Evolutionary conservation across 2,113 vertebrate species (phyloP), one percentile per base, ranked within the genome.

Genomic region (Climacteris rufus): DNA sequence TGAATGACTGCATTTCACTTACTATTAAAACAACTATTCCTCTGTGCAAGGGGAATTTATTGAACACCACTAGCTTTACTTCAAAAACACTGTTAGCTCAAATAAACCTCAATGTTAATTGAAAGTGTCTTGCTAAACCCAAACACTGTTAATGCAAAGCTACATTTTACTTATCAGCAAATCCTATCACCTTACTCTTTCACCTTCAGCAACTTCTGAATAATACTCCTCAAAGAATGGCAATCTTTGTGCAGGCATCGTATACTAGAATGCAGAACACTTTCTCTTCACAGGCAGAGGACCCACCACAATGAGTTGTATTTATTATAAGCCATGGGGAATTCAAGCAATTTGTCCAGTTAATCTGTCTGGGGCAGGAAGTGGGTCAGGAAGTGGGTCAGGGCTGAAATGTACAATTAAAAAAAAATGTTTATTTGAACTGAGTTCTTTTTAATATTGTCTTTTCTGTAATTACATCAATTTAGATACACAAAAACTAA

Each of bases 31-130:
- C 37, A 80, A 80, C 33, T 53, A 35, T 82, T 74, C 57, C 27
- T 68, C 49, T 72, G 17, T 40, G 57, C 56, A 71, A 66, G 30
- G 37, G 45, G 44, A 74, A 87, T 82, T 81, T 76, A 91, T 71
- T 79, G 83, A 92, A 71, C n/a, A 78, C 24, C 50, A 59, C 14
- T 21, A 82, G 53, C 65, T 64, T 87, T 79, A 83, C 28, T 91
- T 95, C 44, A 37, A 65, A 89, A 91, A 37, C 40, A 39, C 24
- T 22, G 37, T 44, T 83, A 92, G 68, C 13, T 90, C 56, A 87
- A 92, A 68, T 82, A 94, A 94, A 91, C 15, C 71, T 93, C 57
- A 65, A 25, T 42, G 65, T 61, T 88, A 95, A 90, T 89, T 54
- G 42, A 44, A 91, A 95, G 88, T 77, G 47, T 30, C 72, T 87